Conservation (phyloP, 2,113 vertebrate genomes). For the Eretmochelys imbricata region DNA sequence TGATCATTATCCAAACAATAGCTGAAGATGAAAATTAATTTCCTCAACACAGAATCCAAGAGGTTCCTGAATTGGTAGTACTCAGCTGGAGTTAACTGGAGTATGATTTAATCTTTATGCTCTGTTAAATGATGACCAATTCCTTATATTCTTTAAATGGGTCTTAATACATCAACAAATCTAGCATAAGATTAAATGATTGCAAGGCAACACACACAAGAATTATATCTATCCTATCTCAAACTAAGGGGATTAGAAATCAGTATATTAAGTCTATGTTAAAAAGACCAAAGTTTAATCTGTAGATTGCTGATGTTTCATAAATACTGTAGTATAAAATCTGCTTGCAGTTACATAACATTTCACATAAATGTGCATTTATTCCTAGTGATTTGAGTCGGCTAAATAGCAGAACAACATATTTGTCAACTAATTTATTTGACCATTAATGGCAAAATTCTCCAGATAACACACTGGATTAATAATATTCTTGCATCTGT, state of each 20-base stretch:
- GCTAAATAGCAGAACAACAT: background rate
- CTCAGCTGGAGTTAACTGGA: background rate
- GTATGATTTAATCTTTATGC: background rate
- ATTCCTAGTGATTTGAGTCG: background rate
- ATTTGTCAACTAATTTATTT: background rate
- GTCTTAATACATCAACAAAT: background rate
- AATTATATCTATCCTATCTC: background rate
- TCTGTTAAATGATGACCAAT: background rate
- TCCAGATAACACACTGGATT: background rate
- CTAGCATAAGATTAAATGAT: background rate
- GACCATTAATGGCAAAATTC: background rate
- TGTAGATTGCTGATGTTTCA: fast-evolving
- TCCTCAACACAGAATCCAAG: background rate
- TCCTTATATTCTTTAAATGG: background rate
- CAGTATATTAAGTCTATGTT: background rate
- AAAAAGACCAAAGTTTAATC: background rate
- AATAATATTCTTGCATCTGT: background rate
- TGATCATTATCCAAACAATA: background rate
- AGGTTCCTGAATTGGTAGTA: background rate
- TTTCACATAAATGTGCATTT: background rate
- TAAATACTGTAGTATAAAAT: background rate
- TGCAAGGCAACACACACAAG: background rate
- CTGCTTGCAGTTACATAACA: background rate
- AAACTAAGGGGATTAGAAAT: background rate
- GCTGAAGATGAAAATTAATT: conserved; percentile 25